phyloP scores from a whole-genome alignment of 2,113 vertebrate genomes.

The Shinisaurus crocodilurus region DNA sequence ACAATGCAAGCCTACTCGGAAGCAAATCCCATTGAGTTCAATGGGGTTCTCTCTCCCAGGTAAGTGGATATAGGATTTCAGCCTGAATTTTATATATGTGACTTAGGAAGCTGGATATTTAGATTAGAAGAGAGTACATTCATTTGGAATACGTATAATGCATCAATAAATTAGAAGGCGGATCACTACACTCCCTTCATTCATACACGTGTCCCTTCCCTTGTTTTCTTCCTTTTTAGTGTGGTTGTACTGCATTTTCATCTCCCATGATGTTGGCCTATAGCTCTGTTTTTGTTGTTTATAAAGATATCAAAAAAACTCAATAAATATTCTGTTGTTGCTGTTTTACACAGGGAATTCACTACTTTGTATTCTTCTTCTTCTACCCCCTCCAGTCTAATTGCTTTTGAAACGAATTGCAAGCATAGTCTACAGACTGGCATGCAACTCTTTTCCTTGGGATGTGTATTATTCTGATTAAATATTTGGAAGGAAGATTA shows the following conservation, averaged over 20 bases:
- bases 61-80: background rate
- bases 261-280: background rate
- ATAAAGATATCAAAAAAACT: background rate
- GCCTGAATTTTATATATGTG: too few species aligned
- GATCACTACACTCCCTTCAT: background rate
- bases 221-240: background rate
- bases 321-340: background rate
- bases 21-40: background rate
- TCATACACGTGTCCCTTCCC: background rate
- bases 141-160: background rate
- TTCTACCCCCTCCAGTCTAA: slow-evolving; percentile 7
- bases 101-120: background rate
- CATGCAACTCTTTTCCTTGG: slow-evolving; percentile 40
- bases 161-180: slow-evolving; percentile 24
- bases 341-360: background rate
- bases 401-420: slow-evolving; percentile 38
- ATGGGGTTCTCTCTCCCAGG: background rate
- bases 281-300: background rate
- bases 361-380: slow-evolving; percentile 19
- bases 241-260: background rate
- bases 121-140: slow-evolving; percentile 5
- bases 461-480: slow-evolving; percentile 62
- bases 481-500: slow-evolving; percentile 61
- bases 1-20: background rate
- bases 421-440: slow-evolving; percentile 27